A percentile compares a stretch with the other conserved stretches of the same genome.
phyloP scores from a whole-genome alignment of 2,113 vertebrate species.

The Ploceus nigricollis region DNA sequence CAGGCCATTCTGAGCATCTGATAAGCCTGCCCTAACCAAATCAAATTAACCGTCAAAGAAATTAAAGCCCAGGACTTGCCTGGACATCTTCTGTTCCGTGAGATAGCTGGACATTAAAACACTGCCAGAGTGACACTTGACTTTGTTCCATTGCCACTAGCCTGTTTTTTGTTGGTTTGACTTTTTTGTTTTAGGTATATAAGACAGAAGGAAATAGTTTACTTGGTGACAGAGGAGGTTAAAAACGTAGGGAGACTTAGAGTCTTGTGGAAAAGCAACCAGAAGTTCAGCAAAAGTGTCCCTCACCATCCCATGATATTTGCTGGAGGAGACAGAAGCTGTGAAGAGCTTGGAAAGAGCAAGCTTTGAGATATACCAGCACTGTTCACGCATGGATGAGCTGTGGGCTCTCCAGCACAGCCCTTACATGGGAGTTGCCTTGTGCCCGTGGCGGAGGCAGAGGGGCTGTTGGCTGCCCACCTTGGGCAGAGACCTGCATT shows the following conservation, averaged over 20 bases:
- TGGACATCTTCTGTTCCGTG: not conserved
- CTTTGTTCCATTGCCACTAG: fast-evolving
- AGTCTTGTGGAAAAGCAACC: not conserved
- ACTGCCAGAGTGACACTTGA: not conserved
- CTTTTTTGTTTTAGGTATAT: not conserved
- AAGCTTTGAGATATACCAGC: not conserved
- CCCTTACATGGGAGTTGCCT: not conserved
- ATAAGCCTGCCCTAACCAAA: not conserved
- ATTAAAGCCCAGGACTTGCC: not conserved
- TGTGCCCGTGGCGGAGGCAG: fast-evolving
- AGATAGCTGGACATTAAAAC: not conserved
- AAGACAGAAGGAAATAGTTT: not conserved
- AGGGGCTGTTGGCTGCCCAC: not conserved
- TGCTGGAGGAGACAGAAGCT: not conserved
- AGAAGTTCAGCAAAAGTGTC: not conserved
- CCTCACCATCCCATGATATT: not conserved
- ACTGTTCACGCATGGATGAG: fast-evolving
- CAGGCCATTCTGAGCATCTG: not conserved
- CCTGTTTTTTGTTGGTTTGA: not conserved
- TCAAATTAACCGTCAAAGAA: slow-evolving; percentile 2
- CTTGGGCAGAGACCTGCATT: not conserved
- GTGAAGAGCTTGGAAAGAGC: not conserved
- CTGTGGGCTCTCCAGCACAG: not conserved
- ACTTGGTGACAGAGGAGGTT: not conserved
- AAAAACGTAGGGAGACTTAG: not conserved